phyloP scores from a whole-genome alignment of 35 echinoderm and acorn worm genomes.

The Apostichopus japonicus region DNA sequence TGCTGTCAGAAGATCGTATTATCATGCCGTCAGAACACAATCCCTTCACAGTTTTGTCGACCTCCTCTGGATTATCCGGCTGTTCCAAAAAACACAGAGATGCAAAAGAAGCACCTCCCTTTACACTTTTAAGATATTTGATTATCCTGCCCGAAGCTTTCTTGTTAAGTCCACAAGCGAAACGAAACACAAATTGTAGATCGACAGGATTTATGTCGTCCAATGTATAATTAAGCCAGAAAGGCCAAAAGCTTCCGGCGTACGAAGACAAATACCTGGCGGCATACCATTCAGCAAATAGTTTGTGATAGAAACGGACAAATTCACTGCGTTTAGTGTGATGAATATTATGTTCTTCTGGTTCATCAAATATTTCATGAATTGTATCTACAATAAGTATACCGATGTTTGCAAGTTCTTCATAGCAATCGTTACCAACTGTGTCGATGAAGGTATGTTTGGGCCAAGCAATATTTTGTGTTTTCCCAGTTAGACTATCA shows the following conservation, averaged over 20 bases:
- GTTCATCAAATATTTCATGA: not conserved
- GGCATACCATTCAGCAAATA: conserved; percentile 38
- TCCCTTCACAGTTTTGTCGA: not conserved
- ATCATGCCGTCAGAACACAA: not conserved
- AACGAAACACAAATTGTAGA: conserved; percentile 7
- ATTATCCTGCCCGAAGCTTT: not conserved
- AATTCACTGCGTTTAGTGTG: not conserved
- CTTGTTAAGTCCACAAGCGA: conserved; percentile 12
- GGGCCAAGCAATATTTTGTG: not conserved
- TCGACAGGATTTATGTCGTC: not conserved
- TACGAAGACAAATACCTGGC: not conserved
- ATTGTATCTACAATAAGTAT: not conserved
- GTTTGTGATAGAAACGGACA: not conserved
- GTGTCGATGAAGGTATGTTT: not conserved
- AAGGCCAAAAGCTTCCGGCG: not conserved
- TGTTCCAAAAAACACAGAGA: not conserved
- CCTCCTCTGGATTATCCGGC: not conserved
- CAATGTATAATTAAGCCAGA: not conserved
- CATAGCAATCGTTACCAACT: not conserved
- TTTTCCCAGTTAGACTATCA: not conserved
- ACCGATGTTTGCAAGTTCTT: not conserved
- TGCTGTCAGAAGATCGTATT: not conserved
- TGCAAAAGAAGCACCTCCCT: not conserved
- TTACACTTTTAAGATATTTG: not conserved
- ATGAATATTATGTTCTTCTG: not conserved